Base-by-base conservation (phyloP, 2,113 vertebrate species). In the Egretta garzetta region DNA sequence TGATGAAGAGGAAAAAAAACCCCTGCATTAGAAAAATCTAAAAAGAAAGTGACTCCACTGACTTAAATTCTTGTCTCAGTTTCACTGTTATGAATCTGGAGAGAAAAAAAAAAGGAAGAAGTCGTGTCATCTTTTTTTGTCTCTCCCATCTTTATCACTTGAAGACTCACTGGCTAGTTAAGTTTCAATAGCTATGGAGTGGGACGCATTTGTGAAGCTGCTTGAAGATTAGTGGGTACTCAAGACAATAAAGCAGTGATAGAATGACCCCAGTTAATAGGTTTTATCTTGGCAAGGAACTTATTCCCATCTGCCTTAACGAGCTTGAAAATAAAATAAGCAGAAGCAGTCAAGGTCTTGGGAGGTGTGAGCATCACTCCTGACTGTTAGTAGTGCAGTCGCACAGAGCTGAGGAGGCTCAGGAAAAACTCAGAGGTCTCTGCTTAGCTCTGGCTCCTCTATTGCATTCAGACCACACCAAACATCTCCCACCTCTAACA, bases 181-280 rank as follows among this genome's bases (percentile, higher is more conserved):
- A 64, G 24, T 95, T 94, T 90, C 81, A 86, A 47, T 35, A 93
- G 64, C 45, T 88, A 6, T 66, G 60, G 72, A 86, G 35, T 1
- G 3, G n/a, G 88, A 76, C 28, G 73, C 8, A 49, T 81, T 92
- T 87, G 67, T 92, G 83, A 92, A 86, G 52, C 47, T 72, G 6
- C 80, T 86, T 90, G 60, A 88, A 92, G 80, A 88, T 92, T 88
- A 86, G 72, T 88, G 63, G 60, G 39, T 74, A 43, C 45, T 94
- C 77, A 72, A 95, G 86, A 84, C 90, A 95, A 80, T 94, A 90
- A 86, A 95, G 52, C 77, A 86, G 52, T 75, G 62, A 88, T 76
- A 63, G 88, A 93, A 95, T 72, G 82, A 50, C 75, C 67, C 35
- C 88, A 77, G 73, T 74, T 95, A 89, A 67, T 59, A 75, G 41